Conservation (phyloP, 2,113 vertebrate species). For the Campylorhamphus procurvoides region DNA sequence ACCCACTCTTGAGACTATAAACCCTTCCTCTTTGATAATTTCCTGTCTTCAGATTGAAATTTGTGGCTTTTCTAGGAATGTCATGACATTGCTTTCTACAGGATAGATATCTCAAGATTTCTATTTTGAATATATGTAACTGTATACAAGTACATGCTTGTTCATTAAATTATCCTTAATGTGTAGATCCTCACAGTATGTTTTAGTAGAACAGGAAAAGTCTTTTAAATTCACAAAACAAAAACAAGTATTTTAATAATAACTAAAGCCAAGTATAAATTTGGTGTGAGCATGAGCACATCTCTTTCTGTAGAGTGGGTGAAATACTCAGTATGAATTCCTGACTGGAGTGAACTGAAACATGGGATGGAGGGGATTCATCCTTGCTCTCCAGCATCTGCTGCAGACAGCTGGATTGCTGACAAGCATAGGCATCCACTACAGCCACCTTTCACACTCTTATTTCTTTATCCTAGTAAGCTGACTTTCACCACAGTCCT, state of each 20-base stretch:
- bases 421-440: accelerated
- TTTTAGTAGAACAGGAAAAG: not conserved
- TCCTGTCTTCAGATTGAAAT: not conserved
- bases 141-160: not conserved
- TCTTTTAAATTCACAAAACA: not conserved
- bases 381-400: not conserved
- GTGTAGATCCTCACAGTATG: not conserved
- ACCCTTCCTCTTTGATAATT: not conserved
- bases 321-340: not conserved
- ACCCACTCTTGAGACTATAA: not conserved
- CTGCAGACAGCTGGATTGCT: not conserved
- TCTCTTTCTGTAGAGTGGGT: not conserved
- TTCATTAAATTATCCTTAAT: not conserved
- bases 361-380: not conserved
- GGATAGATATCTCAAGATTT: not conserved
- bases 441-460: not conserved
- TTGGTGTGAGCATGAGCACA: accelerated
- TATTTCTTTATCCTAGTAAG: not conserved
- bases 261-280: not conserved
- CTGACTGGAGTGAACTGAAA: not conserved
- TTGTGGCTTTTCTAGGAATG: not conserved
- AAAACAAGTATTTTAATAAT: not conserved
- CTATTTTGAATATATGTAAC: not conserved
- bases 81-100: not conserved
- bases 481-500: not conserved